phyloP scores from a whole-genome alignment of 2,888 invertebrate species.

The Hydrotaea cyrtoneurina region DNA sequence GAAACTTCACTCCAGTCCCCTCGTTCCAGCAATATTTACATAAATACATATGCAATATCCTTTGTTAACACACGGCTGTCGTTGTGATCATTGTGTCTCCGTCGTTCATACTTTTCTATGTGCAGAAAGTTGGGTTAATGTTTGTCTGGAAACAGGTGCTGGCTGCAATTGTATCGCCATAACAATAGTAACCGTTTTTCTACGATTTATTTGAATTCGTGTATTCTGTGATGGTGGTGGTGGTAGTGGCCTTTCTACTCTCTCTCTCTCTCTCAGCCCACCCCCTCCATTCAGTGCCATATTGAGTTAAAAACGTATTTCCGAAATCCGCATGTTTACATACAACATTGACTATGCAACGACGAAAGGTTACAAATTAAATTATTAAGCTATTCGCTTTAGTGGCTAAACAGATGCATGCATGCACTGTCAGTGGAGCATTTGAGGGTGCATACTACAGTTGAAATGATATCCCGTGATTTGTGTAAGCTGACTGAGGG shows the following conservation, averaged over 20 bases:
- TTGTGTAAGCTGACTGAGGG: too few relatives aligned
- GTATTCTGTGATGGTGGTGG: not conserved
- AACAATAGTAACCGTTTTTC: constrained; percentile 2
- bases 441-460: too few relatives aligned
- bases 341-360: not conserved
- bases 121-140: not conserved
- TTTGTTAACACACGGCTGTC: not conserved
- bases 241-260: not conserved
- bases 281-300: too few relatives aligned
- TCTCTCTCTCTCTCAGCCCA: not conserved
- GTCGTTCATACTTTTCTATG: not conserved
- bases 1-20: not conserved
- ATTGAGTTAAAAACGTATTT: not conserved
- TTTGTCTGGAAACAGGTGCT: not conserved
- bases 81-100: not conserved
- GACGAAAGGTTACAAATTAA: not conserved
- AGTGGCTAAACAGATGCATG: too few relatives aligned
- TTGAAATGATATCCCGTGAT: too few relatives aligned
- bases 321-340: not conserved
- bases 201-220: not conserved
- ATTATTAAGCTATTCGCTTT: not conserved
- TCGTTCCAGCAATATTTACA: not conserved
- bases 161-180: not conserved
- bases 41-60: constrained; percentile 1
- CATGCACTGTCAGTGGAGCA: too few relatives aligned